Evolutionary conservation across 2,888 invertebrate genomes (phyloP).

Genomic region (Pardosa pseudoannulata): DNA sequence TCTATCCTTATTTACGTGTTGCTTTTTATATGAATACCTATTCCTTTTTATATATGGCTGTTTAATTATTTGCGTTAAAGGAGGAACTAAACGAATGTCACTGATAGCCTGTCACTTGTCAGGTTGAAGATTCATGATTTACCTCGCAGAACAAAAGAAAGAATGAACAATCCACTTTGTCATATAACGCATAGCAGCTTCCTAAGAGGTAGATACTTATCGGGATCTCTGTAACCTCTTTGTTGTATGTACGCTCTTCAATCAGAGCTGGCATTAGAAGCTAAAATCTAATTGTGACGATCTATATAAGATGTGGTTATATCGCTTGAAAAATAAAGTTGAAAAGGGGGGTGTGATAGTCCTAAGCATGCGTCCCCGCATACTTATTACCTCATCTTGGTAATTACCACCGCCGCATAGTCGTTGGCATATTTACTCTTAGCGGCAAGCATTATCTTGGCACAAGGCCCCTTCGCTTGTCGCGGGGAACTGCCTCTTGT

Average conservation of each 20-base stretch:
- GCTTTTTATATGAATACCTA: too few species aligned
- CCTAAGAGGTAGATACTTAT: not conserved
- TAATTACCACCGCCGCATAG: constrained; percentile 2
- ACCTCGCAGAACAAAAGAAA: not conserved
- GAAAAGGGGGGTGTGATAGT: not conserved
- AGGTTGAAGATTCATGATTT: not conserved
- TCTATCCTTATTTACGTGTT: too few species aligned
- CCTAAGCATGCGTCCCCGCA: not conserved
- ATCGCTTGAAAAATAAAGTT: not conserved
- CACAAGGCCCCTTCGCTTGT: constrained; percentile 2
- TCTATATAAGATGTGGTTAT: not conserved
- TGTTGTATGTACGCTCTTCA: not conserved
- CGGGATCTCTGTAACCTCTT: not conserved
- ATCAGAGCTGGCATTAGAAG: not conserved
- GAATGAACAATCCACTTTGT: not conserved
- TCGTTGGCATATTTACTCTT: constrained; percentile 6
- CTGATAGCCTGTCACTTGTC: not conserved
- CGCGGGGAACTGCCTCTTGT: not conserved
- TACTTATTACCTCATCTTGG: constrained; percentile 17
- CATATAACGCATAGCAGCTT: not conserved
- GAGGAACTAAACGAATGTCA: not conserved
- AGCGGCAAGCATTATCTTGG: not conserved
- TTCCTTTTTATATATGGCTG: too few species aligned
- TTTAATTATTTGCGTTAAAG: too few species aligned
- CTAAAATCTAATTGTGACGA: not conserved